Evolutionary conservation across 2,888 invertebrate species (phyloP).

Genomic region (Sclerodermus sp.): DNA sequence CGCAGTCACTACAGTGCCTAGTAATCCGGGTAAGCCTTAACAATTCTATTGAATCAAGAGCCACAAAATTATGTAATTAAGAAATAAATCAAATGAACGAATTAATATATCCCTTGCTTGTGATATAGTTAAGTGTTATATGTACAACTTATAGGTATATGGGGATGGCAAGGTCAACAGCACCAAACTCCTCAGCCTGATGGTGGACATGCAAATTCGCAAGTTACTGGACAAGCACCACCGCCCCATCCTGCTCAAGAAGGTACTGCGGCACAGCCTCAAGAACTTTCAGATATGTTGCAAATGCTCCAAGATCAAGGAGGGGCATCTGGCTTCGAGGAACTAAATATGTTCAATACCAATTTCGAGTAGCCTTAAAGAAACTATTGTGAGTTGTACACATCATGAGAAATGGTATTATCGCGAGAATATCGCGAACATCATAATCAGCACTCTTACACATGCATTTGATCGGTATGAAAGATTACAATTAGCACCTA

Average conservation of each 20-base stretch:
- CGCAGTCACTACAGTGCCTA: slow-evolving; percentile 57
- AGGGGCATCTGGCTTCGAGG: slow-evolving; percentile 82
- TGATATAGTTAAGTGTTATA: too few relatives aligned
- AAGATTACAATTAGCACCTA: slow-evolving; percentile 25
- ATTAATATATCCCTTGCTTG: too few relatives aligned
- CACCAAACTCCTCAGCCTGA: slow-evolving; percentile 52
- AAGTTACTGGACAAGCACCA: slow-evolving; percentile 47
- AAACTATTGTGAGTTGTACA: slow-evolving; percentile 3
- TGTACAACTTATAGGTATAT: slow-evolving; percentile 66
- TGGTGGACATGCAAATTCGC: slow-evolving; percentile 46
- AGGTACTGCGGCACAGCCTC: slow-evolving; percentile 69
- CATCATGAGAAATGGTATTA: slow-evolving; percentile 8
- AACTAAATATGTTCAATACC: slow-evolving; percentile 89
- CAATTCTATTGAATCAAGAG: too few relatives aligned
- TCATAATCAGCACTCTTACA: slow-evolving; percentile 22
- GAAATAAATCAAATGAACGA: too few relatives aligned
- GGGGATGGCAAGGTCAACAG: slow-evolving; percentile 71
- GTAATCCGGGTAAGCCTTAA: slow-evolving; percentile 50
- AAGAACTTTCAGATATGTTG: slow-evolving; percentile 88
- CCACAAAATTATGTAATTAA: too few relatives aligned
- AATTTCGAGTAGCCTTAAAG: slow-evolving; percentile 63
- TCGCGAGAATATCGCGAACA: slow-evolving; percentile 15
- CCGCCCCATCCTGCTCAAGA: slow-evolving; percentile 54
- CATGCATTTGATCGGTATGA: slow-evolving; percentile 4
- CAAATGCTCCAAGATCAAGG: slow-evolving; percentile 86